These are phyloP conservation scores for Subanguina moxae DNA, from an alignment of 1,140 invertebrate genomes.

Conservation along the genomic window DNA sequence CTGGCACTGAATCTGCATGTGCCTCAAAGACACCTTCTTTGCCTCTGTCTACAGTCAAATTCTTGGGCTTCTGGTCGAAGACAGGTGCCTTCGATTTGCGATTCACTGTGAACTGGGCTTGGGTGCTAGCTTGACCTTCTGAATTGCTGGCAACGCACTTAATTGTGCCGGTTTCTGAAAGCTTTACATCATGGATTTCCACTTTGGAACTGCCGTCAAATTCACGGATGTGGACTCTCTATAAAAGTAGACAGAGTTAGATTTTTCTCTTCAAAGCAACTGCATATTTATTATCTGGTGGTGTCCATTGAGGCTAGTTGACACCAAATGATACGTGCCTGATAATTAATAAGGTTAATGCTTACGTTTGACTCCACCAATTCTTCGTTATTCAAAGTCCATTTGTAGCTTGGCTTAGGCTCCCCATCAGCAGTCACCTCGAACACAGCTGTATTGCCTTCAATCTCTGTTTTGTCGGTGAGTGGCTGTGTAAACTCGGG, in stretches of 20 bases:
- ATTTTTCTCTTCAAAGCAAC: neutral
- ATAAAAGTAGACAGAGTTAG: conserved; percentile 5
- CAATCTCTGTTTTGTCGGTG: conserved; percentile 47
- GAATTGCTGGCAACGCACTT: conserved; percentile 47
- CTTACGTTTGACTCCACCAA: conserved; percentile 36
- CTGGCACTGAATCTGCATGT: conserved; percentile 46
- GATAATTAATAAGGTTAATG: conserved; percentile 14
- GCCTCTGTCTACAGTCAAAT: conserved; percentile 45
- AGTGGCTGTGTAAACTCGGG: conserved; percentile 52
- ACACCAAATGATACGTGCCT: no score
- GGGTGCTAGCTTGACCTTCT: conserved; percentile 43
- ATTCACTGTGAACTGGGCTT: conserved; percentile 44
- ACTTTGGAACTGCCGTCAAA: conserved; percentile 56
- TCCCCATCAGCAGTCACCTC: conserved; percentile 57
- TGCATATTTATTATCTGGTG: no score
- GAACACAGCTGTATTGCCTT: conserved; percentile 54
- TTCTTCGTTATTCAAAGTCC: conserved; percentile 52
- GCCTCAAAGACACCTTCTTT: conserved; percentile 50
- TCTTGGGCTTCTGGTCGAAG: conserved; percentile 43
- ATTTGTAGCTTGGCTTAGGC: conserved; percentile 48
- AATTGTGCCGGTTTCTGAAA: conserved; percentile 46
- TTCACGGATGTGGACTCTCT: conserved; percentile 50
- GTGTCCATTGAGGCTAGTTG: no score
- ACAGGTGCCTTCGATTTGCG: conserved; percentile 37
- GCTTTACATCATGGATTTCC: conserved; percentile 44